These are phyloP conservation scores for Cisticola juncidis DNA, from an alignment of 2,113 vertebrate genomes.

Conservation along the genomic window DNA sequence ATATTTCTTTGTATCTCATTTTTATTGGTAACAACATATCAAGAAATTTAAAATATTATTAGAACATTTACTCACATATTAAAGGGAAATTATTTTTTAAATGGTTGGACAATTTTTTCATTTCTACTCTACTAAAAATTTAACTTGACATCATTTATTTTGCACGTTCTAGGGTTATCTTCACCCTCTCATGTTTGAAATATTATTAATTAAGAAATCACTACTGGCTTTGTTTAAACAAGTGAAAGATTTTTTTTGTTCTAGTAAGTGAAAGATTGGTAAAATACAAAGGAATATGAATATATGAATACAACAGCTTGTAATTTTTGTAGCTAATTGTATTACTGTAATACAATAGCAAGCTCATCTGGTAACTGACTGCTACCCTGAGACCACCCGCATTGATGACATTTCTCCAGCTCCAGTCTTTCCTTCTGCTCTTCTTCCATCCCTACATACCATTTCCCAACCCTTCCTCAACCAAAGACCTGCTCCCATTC, in stretches of 20 bases:
- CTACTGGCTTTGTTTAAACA: background rate
- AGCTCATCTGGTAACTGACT: background rate
- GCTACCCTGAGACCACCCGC: background rate
- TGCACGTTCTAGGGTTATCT: background rate
- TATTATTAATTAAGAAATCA: background rate
- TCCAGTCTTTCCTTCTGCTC: background rate
- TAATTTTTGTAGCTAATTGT: background rate
- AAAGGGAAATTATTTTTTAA: background rate
- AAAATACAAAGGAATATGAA: background rate
- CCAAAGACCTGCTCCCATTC: background rate
- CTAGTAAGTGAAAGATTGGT: background rate
- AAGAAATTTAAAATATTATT: background rate
- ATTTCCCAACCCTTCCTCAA: background rate
- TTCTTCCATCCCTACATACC: background rate
- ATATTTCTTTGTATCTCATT: background rate
- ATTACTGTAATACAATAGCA: background rate
- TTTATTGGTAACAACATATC: background rate
- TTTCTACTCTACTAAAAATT: background rate
- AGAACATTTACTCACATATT: background rate
- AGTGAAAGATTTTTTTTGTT: background rate
- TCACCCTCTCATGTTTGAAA: background rate
- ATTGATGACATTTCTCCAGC: background rate
- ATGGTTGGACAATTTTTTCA: background rate
- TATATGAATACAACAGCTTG: background rate
- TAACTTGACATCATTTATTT: background rate